These are phyloP conservation scores for Corythucha ciliata DNA, from an alignment of 2,888 invertebrate species.

Conservation along the genomic window DNA sequence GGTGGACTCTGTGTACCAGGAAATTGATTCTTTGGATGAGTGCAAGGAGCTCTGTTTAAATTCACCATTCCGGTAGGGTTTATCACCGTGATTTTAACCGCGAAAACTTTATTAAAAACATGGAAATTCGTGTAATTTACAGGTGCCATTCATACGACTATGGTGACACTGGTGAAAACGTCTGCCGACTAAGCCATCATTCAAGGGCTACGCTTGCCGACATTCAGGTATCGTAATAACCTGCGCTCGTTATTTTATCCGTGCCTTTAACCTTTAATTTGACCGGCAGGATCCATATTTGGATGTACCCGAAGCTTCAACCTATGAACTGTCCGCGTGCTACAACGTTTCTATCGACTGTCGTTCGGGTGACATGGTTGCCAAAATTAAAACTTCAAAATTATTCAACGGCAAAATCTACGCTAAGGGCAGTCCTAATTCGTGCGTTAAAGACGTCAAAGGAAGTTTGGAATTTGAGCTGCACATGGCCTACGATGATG, in stretches of 20 bases:
- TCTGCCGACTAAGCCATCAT: slow-evolving; percentile 86
- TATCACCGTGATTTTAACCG: slow-evolving; percentile 35
- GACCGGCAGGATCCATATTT: slow-evolving; percentile 79
- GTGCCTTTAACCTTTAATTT: no score
- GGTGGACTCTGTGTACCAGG: slow-evolving; percentile 86
- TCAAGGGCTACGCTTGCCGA: slow-evolving; percentile 79
- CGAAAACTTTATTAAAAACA: background rate
- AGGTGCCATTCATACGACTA: slow-evolving; percentile 88
- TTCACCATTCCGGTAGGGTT: slow-evolving; percentile 59
- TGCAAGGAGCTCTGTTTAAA: slow-evolving; percentile 81
- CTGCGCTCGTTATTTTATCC: no score
- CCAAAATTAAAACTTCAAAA: slow-evolving; percentile 82
- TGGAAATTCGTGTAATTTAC: background rate
- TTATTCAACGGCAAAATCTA: slow-evolving; percentile 91
- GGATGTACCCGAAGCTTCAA: slow-evolving; percentile 82
- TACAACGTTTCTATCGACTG: slow-evolving; percentile 92
- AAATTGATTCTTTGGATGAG: slow-evolving; percentile 78
- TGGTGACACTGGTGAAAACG: slow-evolving; percentile 86
- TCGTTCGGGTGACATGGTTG: slow-evolving; percentile 84
- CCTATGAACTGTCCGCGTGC: slow-evolving; percentile 85
- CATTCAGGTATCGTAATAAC: slow-evolving; percentile 56
- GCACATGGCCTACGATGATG: slow-evolving; percentile 82
- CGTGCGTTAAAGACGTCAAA: slow-evolving; percentile 81
- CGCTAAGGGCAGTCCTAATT: slow-evolving; percentile 87
- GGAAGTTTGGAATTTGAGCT: slow-evolving; percentile 83